Base-by-base conservation (phyloP, 2,888 invertebrate species). In the Opisthograptis luteolata region DNA sequence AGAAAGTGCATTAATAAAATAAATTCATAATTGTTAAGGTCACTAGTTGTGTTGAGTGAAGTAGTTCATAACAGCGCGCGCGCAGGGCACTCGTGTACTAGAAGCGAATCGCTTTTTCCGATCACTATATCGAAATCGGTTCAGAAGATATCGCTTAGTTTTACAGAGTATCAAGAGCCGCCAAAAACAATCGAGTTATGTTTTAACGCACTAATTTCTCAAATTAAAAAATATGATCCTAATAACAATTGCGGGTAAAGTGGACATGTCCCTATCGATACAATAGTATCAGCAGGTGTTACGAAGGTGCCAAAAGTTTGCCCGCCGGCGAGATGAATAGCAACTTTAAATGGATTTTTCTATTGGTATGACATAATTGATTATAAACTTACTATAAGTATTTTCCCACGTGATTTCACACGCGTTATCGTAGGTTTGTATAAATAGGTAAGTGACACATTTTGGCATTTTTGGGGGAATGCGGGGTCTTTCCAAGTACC, bases 1-100 rank as follows among this genome's bases (percentile, higher is more conserved):
- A 86, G 89, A 89, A 88, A 89, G 88, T 89, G 86, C 83, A 87
- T 84, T 86, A 85, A 84, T 88, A 86, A 82, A 86, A 87, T 83
- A 84, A 85, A 84, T 83, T 77, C 69, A 83, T 88, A 87, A 88
- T 88, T 84, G 84, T 80, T 84, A 89, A 89, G 89, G 89, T 88
- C 89, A 83, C 70, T 66, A 69, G 76, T 73, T 72, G 69, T 74
- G 73, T 73, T 72, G 78, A 73, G 75, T 68, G 71, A 72, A 71
- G 82, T 86, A 88, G 88, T 88, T 73, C 78, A 71, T 58, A 77
- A 77, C 78, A 70, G 84, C 84, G 83, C 87, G 84, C 87, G 87
- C 81, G 78, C 84, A 80, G 62, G 69, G 59, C 87, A 84, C 89
- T 85, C 89, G 88, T 85, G 87, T 87, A 85, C 81, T 86, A 89